Evolutionary conservation across 2,113 vertebrate genomes (phyloP), one percentile per base, ranked within the genome.

Genomic region (Myotis yumanensis): DNA sequence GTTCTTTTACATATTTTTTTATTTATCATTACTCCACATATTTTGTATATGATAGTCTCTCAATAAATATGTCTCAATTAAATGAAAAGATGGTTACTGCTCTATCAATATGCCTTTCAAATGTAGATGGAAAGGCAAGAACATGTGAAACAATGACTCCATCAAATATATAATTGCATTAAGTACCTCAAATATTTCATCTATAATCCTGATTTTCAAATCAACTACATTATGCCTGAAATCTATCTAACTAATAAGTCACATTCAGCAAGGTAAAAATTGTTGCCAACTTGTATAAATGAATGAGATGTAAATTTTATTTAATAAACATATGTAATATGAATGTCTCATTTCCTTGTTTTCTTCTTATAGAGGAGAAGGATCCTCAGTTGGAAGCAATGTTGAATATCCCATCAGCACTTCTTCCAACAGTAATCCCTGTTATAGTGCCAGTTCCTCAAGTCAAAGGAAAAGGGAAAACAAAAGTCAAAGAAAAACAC

Each of bases 351-450:
- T 89, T 71, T 73, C 11, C 71, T 57, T 15, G 15, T 16, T 87
- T 90, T 68, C 40, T 52, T 48, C 52, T 30, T 97, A 88, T 76
- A 98, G 98, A 98, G 73, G 90, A 97, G 22, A 95, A 79, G 11
- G 97, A 97, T 85, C 92, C 94, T 35, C 5, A 90, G 20, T 95
- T 98, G 93, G 97, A 90, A 95, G 64, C 92, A 71, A 97, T 99
- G 97, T 66, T 98, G 97, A 94, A 96, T 43, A 96, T 98, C 66
- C 98, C 97, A 62, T 98, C 98, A 79, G 93, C 96, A 37, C 95
- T 97, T 35, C 77, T 71, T 81, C 95, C 97, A 0, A 98, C 98
- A 0, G 0, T 97, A 80, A 3, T 97, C 94, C 97, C 97, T 52
- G 20, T 95, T 88, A 5, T 93, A 11, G 77, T 95, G 48, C 11